These are phyloP conservation scores for Petromus typicus DNA, from an alignment of 2,113 vertebrate genomes.

Conservation along the genomic window DNA sequence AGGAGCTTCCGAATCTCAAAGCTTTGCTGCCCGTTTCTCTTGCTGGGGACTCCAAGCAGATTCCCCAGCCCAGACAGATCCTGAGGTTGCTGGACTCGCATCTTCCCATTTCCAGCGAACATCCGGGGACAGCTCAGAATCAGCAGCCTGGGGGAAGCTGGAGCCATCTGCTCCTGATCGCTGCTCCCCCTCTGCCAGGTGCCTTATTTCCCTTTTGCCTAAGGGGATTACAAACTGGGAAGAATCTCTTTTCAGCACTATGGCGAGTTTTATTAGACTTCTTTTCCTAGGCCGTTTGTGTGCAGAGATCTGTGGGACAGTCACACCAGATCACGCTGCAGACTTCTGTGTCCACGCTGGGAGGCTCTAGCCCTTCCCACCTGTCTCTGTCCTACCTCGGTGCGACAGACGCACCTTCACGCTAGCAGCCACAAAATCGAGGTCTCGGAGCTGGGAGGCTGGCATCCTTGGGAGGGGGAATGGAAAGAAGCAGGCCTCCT, in stretches of 20 bases:
- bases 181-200: background rate
- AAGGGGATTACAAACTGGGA: slow-evolving; percentile 80
- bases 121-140: background rate
- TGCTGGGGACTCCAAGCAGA: background rate
- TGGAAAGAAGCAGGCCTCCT: no score
- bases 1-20: background rate
- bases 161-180: background rate
- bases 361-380: no score
- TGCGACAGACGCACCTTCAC: no score
- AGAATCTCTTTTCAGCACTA: slow-evolving; percentile 69
- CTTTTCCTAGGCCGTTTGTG: slow-evolving; percentile 53
- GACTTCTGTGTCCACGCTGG: no score
- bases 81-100: background rate
- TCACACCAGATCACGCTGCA: background rate
- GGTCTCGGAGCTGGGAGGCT: no score
- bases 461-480: no score
- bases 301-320: slow-evolving; percentile 34
- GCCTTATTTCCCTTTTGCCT: slow-evolving; percentile 51
- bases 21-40: background rate
- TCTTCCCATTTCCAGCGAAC: no score
- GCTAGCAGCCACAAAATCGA: no score
- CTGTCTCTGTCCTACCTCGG: background rate
- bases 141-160: background rate
- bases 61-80: background rate
- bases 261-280: slow-evolving; percentile 6